Evolutionary conservation across 2,113 vertebrate species (phyloP).

Genomic region (Salvator merianae): DNA sequence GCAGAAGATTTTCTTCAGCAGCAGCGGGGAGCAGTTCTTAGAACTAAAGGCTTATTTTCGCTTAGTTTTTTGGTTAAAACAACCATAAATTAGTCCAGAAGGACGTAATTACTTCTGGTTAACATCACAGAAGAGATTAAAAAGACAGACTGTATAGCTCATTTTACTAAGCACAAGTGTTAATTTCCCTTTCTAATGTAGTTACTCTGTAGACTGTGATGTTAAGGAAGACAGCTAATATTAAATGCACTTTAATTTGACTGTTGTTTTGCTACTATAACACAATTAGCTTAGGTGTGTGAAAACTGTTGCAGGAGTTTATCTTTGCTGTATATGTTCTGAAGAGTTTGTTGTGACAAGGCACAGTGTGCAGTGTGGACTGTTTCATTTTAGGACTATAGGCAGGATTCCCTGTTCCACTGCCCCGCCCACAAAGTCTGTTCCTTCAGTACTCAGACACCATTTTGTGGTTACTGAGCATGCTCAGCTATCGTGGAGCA

Average conservation of each 20-base stretch:
- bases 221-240: background rate
- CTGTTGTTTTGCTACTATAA: background rate
- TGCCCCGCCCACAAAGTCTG: no score
- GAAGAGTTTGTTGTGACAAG: no score
- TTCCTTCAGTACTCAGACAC: no score
- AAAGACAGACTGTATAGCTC: background rate
- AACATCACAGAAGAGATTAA: background rate
- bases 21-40: no score
- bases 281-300: background rate
- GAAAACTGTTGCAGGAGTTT: background rate
- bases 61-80: no score
- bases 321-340: background rate
- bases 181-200: background rate
- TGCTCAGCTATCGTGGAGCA: no score
- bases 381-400: no score
- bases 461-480: no score
- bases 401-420: no score
- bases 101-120: background rate
- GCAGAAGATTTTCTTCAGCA: no score
- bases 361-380: background rate
- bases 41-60: no score
- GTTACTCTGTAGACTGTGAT: rapidly evolving
- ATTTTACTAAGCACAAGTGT: background rate
- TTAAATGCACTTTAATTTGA: background rate
- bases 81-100: rapidly evolving